Base-by-base conservation (phyloP, 2,113 vertebrate species). In the Sardina pilchardus region DNA sequence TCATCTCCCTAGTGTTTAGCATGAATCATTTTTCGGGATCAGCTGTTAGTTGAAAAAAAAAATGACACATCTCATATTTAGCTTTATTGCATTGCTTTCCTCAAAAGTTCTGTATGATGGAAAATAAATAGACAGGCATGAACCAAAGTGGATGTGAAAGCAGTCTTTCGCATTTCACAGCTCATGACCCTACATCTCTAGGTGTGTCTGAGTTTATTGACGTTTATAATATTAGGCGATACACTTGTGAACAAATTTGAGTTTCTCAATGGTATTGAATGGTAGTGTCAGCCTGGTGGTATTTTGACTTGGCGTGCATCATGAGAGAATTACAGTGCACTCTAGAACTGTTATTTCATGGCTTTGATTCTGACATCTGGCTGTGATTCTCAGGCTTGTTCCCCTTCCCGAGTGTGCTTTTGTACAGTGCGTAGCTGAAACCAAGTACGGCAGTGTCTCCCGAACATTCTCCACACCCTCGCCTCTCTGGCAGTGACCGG, bases 391-490 rank as follows among this genome's bases (percentile, higher is more conserved):
- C 14, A 16, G 12, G 30, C 26, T 78, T 78, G 19, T 59, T 59
- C 21, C 19, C 19, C 71, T 78, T 78, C 71, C 71, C 34, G 34
- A 78, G 71, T 34, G 26, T 78, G 71, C 26, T 78, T 39, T 78
- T 78, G 71, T 78, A 78, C 30, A 78, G 71, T 78, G 14, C 71
- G 14, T 78, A 78, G 71, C 30, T 78, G 71, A 78, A 78, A 78
- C 71, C 10, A 14, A 78, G 71, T 78, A 78, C 71, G 16, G 71
- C 71, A 39, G 30, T 34, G 71, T 78, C 71, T 78, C 71, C 30
- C 39, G 30, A 36, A 36, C 71, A 78, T 36, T 4, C 34, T 5
- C 71, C 71, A 34, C 71, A 78, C 71, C 26, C 71, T 36, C 30
- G 30, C 30, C 14, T 36, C 71, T 78, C 71, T 78, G 71, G 30